Base-by-base conservation (phyloP, 1,140 invertebrate species). In the Atta colombica region DNA sequence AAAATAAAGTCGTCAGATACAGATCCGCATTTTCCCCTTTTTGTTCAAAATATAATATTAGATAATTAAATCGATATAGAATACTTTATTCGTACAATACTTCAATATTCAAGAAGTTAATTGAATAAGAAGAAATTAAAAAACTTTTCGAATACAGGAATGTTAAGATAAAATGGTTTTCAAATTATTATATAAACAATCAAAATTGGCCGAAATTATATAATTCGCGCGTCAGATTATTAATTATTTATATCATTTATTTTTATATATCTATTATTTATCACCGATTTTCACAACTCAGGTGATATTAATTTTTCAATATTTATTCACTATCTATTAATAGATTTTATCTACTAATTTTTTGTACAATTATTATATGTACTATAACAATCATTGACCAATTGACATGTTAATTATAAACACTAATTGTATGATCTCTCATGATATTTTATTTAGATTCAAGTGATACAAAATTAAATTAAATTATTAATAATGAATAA, bases 1-100 rank as follows among this genome's bases (percentile, higher is more conserved):
- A 61, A 78, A 66, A 25, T 63, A 74, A 86, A 88, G 86, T 90
- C 82, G 86, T 88, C 71, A 55, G 55, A 68, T 74, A 81, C 69
- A 39, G 31, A 35, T 58, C 28, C 49, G n/a, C 75, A 25, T 86
- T 39, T 71, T 18, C 14, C 0, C 25, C 18, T 1, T 18, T 61
- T 53, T 7, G 0, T 16, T 10, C 18, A 45, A 72, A 77, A 84
- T 82, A 63, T 69, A 49, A 45, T 39, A 63, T 85, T 85, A 80
- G 35, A 75, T 89, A 77, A 89, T 90, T 61, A 80, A 75, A 28
- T 35, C 21, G 39, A 53, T 75, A 65, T 21, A 49, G 6, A 60
- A 63, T 77, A n/a, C 45, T 10, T 45, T 10, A 7, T 39, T 6
- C 7, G 31, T 65, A 35, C 3, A 69, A 39, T 45, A 39, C 5